Evolutionary conservation across 2,888 invertebrate genomes (phyloP).

Genomic region (Chymomyza caudatula): DNA sequence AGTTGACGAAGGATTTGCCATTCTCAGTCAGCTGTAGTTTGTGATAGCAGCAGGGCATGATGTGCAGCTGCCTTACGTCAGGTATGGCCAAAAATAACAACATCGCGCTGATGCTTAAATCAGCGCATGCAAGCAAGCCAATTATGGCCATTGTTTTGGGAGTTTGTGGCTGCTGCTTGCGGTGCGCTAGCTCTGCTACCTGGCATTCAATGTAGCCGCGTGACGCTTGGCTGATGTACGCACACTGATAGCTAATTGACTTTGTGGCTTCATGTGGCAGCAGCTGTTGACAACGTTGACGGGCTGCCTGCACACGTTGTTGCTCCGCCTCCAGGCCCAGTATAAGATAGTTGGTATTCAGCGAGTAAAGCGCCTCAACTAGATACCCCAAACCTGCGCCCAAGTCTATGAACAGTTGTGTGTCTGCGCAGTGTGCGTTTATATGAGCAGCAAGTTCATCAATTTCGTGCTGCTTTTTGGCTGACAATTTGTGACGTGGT

Average conservation of each 20-base stretch:
- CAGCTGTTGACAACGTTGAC: slow-evolving; percentile 80
- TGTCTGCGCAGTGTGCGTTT: slow-evolving; percentile 56
- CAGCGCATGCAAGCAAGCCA: slow-evolving; percentile 89
- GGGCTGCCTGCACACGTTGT: slow-evolving; percentile 80
- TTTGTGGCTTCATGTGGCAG: slow-evolving; percentile 79
- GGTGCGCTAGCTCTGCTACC: slow-evolving; percentile 72
- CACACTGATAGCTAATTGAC: slow-evolving; percentile 81
- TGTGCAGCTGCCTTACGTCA: slow-evolving; percentile 80
- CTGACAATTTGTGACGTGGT: slow-evolving; percentile 76
- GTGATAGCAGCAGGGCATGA: slow-evolving; percentile 91
- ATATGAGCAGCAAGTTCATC: slow-evolving; percentile 80
- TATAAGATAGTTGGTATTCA: slow-evolving; percentile 80
- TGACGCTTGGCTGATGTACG: slow-evolving; percentile 81
- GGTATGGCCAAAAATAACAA: slow-evolving; percentile 82
- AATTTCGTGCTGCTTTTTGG: slow-evolving; percentile 87
- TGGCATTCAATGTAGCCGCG: slow-evolving; percentile 77
- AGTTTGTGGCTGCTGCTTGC: background rate
- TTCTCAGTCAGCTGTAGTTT: slow-evolving; percentile 79
- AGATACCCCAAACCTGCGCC: slow-evolving; percentile 89
- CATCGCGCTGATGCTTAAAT: slow-evolving; percentile 84
- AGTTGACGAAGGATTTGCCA: slow-evolving; percentile 80
- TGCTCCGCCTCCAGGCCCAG: slow-evolving; percentile 84
- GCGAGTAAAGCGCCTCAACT: slow-evolving; percentile 82
- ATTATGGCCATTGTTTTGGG: slow-evolving; percentile 75
- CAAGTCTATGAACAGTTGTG: slow-evolving; percentile 83